Evolutionary conservation across 2,888 invertebrate species (phyloP), one percentile per base, ranked within the genome.

Genomic region (Ectemnius cavifrons): DNA sequence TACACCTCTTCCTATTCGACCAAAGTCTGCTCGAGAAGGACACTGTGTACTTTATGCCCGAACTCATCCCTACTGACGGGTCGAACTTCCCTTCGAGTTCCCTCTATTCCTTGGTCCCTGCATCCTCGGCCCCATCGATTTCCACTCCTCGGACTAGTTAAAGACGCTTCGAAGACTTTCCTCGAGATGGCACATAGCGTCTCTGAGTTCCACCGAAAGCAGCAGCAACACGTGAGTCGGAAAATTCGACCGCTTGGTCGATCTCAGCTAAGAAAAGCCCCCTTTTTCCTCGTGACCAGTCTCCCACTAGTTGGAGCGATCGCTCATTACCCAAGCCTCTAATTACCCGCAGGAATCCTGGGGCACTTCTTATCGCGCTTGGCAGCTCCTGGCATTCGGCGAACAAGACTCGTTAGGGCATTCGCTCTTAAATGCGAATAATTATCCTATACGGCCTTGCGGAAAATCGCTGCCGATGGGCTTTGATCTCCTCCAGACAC

Each of bases 111-210:
- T 61, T 63, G 45, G 46, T 63, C 63, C 63, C 67, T 79, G 73
- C 69, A 75, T 69, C 59, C 58, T 45, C 59, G 78, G 63, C 72
- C 71, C 65, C 84, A 84, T 84, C 82, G 85, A 85, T 84, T 85
- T 84, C 73, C 73, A 76, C 66, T 58, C 69, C 60, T 63, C 70
- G 28, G 45, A 23, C 23, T 2, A 23, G 23, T 23, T 23, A 61
- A 67, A 77, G 56, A 28, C 73, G 78, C 77, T 81, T 80, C 73
- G 57, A 47, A 47, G 23, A 47, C 57, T 67, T 72, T 61, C 81
- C 83, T 74, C 77, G 49, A 85, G 84, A 84, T 84, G 85, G 84
- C 85, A 73, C 73, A 72, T 58, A 59, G 52, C 73, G 79, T 72
- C 70, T 64, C 72, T 68, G 71, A 46, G 57, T 64, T 69, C 56